Base-by-base conservation (phyloP, 2,888 invertebrate genomes). In the Phalangium opilio region DNA sequence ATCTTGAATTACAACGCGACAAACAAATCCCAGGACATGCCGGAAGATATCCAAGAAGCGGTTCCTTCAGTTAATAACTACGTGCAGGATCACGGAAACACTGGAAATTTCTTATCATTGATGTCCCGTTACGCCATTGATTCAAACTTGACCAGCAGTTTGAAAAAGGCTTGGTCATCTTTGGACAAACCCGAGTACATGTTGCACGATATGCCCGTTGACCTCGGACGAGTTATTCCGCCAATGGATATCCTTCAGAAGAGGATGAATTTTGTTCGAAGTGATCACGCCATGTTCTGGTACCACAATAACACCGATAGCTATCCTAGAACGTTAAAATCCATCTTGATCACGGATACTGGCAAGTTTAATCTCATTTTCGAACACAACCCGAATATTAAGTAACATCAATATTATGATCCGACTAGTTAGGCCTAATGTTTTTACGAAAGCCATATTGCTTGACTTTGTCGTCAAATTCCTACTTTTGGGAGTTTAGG, bases 331-430 rank as follows among this genome's bases (percentile, higher is more conserved):
- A 49, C 51, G 5, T 43, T 65, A 14, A 61, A 59, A 8, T 64
- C 64, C 3, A 61, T 64, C 4, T 58, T 65, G 2, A 51, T 65
- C 43, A 64, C 65, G 4, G 65, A 65, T 47, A 65, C 62, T 78
- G 67, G 65, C 61, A 41, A 52, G 41, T 42, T 33, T 11, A 2
- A 38, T n/a, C n/a, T n/a, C n/a, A n/a, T n/a, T n/a, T n/a, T n/a
- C n/a, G n/a, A n/a, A n/a, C n/a, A n/a, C n/a, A n/a, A n/a, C n/a
- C n/a, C n/a, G n/a, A n/a, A n/a, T n/a, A n/a, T n/a, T n/a, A n/a
- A n/a, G n/a, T n/a, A n/a, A n/a, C n/a, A n/a, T n/a, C n/a, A n/a
- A n/a, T n/a, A n/a, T n/a, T n/a, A n/a, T n/a, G n/a, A n/a, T n/a
- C n/a, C n/a, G n/a, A n/a, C n/a, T n/a, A n/a, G n/a, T n/a, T n/a